Percentiles rank a stretch among this genome's conserved stretches.
Conservation (phyloP, 2,888 invertebrate species). For the Brachylomia viminalis region DNA sequence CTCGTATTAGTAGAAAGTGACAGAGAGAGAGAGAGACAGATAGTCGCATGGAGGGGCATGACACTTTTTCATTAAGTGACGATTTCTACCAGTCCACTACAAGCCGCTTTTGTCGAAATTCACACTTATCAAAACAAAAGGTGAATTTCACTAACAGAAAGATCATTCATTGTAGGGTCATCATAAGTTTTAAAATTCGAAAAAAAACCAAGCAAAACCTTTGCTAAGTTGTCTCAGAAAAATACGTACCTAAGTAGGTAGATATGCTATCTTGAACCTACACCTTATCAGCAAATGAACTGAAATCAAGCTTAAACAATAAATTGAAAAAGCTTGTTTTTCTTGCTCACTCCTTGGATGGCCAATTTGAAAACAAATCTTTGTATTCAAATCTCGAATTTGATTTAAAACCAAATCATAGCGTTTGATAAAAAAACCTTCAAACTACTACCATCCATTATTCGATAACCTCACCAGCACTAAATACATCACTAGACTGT, state of each 20-base stretch:
- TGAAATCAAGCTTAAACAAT: neutral
- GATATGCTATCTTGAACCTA: neutral
- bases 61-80: too few relatives aligned
- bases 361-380: neutral
- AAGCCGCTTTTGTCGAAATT: too few relatives aligned
- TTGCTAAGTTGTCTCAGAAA: too few relatives aligned
- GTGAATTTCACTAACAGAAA: neutral
- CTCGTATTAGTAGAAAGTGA: too few relatives aligned
- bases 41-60: too few relatives aligned
- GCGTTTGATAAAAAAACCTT: neutral
- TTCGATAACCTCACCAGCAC: conserved; percentile 44
- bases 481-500: conserved; percentile 78
- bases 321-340: neutral
- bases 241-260: neutral
- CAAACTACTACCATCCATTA: neutral
- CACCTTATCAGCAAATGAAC: neutral
- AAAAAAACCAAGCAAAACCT: neutral
- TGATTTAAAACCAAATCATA: neutral
- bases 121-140: neutral
- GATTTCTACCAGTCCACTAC: too few relatives aligned
- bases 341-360: neutral
- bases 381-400: neutral
- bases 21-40: too few relatives aligned
- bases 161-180: neutral
- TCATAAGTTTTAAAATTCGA: neutral